These are phyloP conservation scores for Rallus crepitans DNA, from an alignment of 2,797 vertebrate species.

Conservation along the genomic window DNA sequence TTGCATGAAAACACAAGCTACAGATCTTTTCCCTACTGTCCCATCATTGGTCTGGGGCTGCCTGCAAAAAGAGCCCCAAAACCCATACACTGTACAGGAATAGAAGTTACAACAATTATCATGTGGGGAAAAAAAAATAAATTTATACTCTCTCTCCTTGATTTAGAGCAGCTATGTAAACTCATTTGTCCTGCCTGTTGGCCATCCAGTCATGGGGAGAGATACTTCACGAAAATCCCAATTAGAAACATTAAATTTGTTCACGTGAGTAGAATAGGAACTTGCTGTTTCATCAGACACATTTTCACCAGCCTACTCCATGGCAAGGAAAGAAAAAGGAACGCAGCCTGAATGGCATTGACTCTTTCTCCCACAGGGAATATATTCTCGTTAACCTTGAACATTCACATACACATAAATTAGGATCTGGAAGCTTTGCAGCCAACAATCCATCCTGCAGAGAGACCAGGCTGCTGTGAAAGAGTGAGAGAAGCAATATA, in stretches of 20 bases:
- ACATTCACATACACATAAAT: neutral
- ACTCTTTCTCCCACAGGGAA: neutral
- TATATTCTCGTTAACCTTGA: neutral
- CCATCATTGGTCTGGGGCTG: neutral
- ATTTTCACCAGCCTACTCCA: neutral
- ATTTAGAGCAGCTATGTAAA: neutral
- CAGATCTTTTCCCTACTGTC: neutral
- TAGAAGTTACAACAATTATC: neutral
- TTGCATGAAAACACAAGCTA: neutral
- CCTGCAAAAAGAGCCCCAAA: fast-evolving
- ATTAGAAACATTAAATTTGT: neutral
- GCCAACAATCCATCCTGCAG: neutral
- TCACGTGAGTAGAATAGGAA: neutral
- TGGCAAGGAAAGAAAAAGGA: neutral
- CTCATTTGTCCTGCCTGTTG: neutral
- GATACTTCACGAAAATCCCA: neutral
- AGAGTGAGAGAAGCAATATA: neutral
- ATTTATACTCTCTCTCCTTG: neutral
- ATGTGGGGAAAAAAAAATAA: neutral
- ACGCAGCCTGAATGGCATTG: neutral
- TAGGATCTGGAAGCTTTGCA: neutral
- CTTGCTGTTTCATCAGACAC: neutral
- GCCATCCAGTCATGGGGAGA: neutral
- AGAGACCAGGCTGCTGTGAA: neutral
- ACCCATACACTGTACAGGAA: neutral